These are phyloP conservation scores for Nipponia nippon DNA, from an alignment of 2,113 vertebrate genomes.

Conservation along the genomic window DNA sequence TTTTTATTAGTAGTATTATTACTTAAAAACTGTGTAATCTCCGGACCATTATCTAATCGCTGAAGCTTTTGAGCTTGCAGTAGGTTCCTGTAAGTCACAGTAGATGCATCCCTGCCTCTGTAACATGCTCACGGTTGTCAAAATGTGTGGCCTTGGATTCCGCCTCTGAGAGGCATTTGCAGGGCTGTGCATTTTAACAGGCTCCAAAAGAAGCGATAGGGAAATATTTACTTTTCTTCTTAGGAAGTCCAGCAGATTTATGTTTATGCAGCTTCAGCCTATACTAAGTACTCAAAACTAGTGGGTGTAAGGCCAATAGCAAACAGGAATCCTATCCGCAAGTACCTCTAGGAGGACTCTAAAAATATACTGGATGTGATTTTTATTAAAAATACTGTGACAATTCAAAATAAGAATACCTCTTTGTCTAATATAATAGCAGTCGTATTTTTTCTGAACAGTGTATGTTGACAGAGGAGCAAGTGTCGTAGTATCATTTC, in stretches of 20 bases:
- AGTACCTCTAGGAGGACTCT: neutral
- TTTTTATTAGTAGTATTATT: neutral
- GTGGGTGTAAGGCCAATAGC: neutral
- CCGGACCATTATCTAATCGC: neutral
- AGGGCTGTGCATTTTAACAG: neutral
- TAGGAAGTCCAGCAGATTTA: neutral
- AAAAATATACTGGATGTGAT: neutral
- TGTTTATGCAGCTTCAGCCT: neutral
- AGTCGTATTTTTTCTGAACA: neutral
- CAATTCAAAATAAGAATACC: neutral
- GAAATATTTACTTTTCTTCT: neutral
- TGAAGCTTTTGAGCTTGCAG: neutral
- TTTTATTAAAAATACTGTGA: neutral
- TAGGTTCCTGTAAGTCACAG: neutral
- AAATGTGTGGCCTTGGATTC: neutral
- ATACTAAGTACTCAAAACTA: neutral
- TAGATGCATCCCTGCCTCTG: neutral
- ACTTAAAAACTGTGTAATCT: constrained; percentile 4
- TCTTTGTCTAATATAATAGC: neutral
- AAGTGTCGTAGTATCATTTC: neutral
- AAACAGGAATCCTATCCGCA: neutral
- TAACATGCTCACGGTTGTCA: neutral
- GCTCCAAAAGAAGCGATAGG: neutral
- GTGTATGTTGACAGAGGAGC: neutral
- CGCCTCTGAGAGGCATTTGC: neutral